These are phyloP conservation scores for Dorcus hopei DNA, from an alignment of 2,888 invertebrate species.

Conservation along the genomic window DNA sequence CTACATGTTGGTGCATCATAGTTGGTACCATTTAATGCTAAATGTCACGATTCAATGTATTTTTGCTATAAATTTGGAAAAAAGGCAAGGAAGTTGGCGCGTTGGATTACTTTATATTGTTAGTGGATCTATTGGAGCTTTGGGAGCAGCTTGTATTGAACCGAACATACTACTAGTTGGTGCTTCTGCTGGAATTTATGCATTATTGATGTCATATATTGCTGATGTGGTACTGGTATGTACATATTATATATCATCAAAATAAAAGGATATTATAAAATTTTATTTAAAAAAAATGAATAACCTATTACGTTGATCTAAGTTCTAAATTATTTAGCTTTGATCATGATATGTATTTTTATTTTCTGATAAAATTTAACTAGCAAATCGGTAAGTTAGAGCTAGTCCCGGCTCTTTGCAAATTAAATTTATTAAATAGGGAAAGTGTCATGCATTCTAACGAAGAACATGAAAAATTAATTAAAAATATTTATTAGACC, in stretches of 20 bases:
- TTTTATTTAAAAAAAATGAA: neutral
- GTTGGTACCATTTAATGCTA: slow-evolving; percentile 70
- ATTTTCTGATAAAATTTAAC: too few species aligned
- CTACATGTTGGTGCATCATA: slow-evolving; percentile 78
- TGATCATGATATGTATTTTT: too few species aligned
- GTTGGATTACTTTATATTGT: slow-evolving; percentile 68
- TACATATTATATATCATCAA: slow-evolving; percentile 5
- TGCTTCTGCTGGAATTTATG: slow-evolving; percentile 88
- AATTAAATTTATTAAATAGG: too few species aligned
- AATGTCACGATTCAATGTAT: slow-evolving; percentile 68
- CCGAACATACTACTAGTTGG: slow-evolving; percentile 81
- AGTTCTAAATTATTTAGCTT: too few species aligned
- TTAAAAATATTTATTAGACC: too few species aligned
- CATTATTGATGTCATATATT: slow-evolving; percentile 80
- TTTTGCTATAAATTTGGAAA: slow-evolving; percentile 56
- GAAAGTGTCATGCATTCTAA: too few species aligned
- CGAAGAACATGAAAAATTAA: too few species aligned
- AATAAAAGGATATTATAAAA: neutral
- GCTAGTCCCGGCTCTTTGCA: too few species aligned
- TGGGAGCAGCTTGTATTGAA: slow-evolving; percentile 73
- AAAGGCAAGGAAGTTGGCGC: slow-evolving; percentile 72
- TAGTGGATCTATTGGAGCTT: slow-evolving; percentile 73
- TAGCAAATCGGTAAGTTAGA: too few species aligned
- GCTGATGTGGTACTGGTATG: slow-evolving; percentile 75
- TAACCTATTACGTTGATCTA: neutral